phyloP scores from a whole-genome alignment of 2,113 vertebrate species.

The Catagonus wagneri region DNA sequence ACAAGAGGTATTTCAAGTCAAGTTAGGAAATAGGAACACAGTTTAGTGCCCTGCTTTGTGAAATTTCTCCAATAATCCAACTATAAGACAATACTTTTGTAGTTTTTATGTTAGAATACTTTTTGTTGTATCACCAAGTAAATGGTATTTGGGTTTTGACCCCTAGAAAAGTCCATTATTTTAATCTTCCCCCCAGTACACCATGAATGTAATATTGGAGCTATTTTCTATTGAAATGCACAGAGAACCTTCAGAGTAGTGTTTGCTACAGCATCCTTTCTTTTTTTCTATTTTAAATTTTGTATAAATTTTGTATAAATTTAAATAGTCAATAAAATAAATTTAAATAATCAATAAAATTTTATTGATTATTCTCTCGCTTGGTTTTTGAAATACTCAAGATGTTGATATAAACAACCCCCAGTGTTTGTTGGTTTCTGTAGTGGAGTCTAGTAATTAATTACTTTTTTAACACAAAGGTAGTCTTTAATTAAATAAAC shows the following conservation, averaged over 20 bases:
- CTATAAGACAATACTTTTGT: neutral
- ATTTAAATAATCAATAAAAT: too few species aligned
- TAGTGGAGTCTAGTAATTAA: neutral
- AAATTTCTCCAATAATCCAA: neutral
- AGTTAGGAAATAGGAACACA: slow-evolving; percentile 30
- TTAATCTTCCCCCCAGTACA: neutral
- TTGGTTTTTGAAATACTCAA: slow-evolving; percentile 17
- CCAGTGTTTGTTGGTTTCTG: neutral
- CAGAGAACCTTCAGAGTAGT: neutral
- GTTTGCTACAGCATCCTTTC: neutral
- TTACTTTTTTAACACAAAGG: neutral
- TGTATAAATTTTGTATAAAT: too few species aligned
- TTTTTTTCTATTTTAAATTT: neutral
- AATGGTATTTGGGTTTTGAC: neutral
- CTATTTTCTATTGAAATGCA: slow-evolving; percentile 24
- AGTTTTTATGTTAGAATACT: neutral
- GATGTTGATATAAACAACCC: slow-evolving; percentile 23
- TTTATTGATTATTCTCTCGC: slow-evolving; percentile 11
- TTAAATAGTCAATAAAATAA: too few species aligned
- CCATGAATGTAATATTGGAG: neutral
- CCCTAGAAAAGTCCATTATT: neutral
- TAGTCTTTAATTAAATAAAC: slow-evolving; percentile 19
- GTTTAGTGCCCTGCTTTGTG: neutral
- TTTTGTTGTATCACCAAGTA: neutral
- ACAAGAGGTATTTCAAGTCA: neutral